Evolutionary conservation across 2,797 vertebrate species (phyloP).

Genomic region (Ctenopoma kingsleyae): DNA sequence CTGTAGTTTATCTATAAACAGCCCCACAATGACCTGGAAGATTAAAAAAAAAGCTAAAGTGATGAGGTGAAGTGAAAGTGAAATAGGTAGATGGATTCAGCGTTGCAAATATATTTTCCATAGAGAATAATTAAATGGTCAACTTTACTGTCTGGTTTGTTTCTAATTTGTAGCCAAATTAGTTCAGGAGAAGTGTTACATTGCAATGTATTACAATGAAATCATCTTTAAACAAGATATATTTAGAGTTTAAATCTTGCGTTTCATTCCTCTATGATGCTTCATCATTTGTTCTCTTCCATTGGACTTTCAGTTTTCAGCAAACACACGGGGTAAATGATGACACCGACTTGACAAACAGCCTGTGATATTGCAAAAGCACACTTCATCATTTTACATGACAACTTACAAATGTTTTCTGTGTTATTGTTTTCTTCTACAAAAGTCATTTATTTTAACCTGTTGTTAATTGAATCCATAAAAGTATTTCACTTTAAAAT

Average conservation of each 20-base stretch:
- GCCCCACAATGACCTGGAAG: too few relatives aligned
- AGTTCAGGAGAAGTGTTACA: constrained; percentile 9
- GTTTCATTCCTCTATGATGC: constrained; percentile 2
- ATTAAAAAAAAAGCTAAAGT: too few relatives aligned
- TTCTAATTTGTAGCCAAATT: background rate
- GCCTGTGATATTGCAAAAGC: constrained; percentile 41
- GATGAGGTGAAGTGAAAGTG: too few relatives aligned
- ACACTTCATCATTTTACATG: constrained; percentile 46
- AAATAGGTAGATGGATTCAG: background rate
- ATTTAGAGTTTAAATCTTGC: constrained; percentile 31
- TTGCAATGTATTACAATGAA: constrained; percentile 1
- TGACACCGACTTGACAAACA: constrained; percentile 37
- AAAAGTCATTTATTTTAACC: constrained; percentile 55
- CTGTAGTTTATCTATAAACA: too few relatives aligned
- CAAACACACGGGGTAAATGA: constrained; percentile 15
- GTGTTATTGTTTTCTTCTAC: constrained; percentile 36
- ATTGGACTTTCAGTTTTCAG: constrained; percentile 11
- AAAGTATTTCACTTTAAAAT: constrained; percentile 62
- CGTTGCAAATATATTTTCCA: background rate
- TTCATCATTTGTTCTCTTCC: constrained; percentile 37
- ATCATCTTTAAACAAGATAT: constrained; percentile 13
- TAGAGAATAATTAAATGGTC: background rate
- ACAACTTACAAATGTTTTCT: constrained; percentile 31
- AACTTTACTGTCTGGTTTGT: constrained; percentile 8
- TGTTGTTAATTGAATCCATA: constrained; percentile 61